phyloP scores from a whole-genome alignment of 2,888 invertebrate species.

The Willowsia nigromaculata region DNA sequence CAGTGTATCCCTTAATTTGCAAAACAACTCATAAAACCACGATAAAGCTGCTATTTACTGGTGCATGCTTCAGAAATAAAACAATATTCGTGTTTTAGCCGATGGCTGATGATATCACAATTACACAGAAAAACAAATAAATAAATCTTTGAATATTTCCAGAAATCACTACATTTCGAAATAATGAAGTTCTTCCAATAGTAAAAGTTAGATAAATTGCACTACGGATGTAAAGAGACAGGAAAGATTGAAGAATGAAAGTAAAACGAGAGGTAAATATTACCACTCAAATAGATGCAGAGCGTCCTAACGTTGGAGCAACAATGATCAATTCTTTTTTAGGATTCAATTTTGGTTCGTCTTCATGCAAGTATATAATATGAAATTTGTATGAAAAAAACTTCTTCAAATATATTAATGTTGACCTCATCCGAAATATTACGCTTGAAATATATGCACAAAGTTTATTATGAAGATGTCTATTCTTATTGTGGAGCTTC shows the following conservation, averaged over 20 bases:
- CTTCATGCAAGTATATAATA: background rate
- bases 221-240: constrained; percentile 13
- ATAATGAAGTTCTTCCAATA: background rate
- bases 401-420: constrained; percentile 5
- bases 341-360: constrained; percentile 1
- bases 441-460: background rate
- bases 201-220: background rate
- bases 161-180: background rate
- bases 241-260: constrained; percentile 29
- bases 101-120: background rate
- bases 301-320: constrained; percentile 61
- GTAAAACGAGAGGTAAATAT: background rate
- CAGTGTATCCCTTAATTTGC: no score
- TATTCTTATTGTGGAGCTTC: background rate
- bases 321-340: constrained; percentile 54
- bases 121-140: background rate
- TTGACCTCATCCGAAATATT: constrained; percentile 64
- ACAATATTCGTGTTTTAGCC: no score
- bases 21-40: no score
- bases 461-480: constrained; percentile 50
- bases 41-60: no score
- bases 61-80: no score
- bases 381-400: background rate
- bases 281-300: constrained; percentile 43
- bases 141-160: background rate